phyloP scores from a whole-genome alignment of 2,797 vertebrate genomes.

The Carcharodon carcharias region DNA sequence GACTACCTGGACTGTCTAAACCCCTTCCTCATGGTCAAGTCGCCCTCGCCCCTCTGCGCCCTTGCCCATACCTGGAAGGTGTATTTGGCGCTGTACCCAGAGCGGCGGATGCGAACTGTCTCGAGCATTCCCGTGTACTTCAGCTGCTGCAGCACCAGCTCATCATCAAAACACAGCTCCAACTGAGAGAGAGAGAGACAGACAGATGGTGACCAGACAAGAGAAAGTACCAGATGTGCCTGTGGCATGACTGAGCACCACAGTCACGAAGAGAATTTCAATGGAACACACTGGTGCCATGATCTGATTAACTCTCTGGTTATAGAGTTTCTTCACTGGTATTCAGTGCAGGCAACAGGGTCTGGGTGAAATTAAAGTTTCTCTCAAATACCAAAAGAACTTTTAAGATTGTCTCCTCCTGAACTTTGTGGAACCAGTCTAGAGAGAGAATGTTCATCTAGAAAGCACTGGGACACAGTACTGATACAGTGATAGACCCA shows the following conservation, averaged over 20 bases:
- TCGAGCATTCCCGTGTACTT: conserved; percentile 97
- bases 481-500: too few relatives aligned
- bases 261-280: neutral
- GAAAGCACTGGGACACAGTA: neutral
- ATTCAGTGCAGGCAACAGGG: neutral
- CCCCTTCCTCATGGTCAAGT: neutral
- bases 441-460: too few relatives aligned
- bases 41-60: neutral
- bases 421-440: too few relatives aligned
- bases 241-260: neutral
- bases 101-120: conserved; percentile 89
- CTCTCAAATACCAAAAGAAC: neutral
- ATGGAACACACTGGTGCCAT: neutral
- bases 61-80: conserved; percentile 75
- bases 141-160: conserved; percentile 86
- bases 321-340: neutral
- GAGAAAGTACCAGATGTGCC: too few relatives aligned
- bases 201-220: neutral
- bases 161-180: conserved; percentile 85
- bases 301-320: neutral
- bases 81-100: conserved; percentile 94
- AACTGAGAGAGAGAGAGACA: conserved; percentile 60
- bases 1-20: too few relatives aligned
- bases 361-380: too few relatives aligned
- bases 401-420: too few relatives aligned